Evolutionary conservation across 2,888 invertebrate genomes (phyloP).

Genomic region (Drosophila borealis): DNA sequence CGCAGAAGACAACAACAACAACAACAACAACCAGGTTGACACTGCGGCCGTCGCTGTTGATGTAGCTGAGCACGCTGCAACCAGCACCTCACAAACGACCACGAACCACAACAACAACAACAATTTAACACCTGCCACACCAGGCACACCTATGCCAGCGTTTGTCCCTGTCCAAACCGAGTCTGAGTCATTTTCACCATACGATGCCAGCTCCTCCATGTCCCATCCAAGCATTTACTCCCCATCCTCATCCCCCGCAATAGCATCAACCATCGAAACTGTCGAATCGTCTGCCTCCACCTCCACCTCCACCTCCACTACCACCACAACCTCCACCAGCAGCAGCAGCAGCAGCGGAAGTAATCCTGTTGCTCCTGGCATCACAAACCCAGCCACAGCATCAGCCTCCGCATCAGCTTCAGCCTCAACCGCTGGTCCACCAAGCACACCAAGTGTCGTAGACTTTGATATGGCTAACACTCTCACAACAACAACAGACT

Average conservation of each 20-base stretch:
- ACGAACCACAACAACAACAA: conserved; percentile 45
- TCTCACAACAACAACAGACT: conserved; percentile 46
- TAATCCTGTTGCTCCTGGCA: conserved; percentile 29
- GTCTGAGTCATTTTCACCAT: conserved; percentile 51
- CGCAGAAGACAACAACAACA: conserved; percentile 23
- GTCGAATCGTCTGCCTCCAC: conserved; percentile 43
- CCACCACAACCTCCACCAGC: conserved; percentile 9
- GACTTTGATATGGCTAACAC: conserved; percentile 57
- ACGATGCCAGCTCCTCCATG: conserved; percentile 49
- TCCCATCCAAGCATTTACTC: conserved; percentile 23
- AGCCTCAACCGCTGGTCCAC: conserved; percentile 12
- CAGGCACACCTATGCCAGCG: conserved; percentile 35
- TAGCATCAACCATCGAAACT: conserved; percentile 41
- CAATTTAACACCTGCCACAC: conserved; percentile 50
- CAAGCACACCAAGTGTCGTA: conserved; percentile 44
- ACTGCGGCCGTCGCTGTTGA: conserved; percentile 51
- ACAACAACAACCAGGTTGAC: conserved; percentile 54
- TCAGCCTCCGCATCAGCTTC: conserved; percentile 19
- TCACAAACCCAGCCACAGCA: conserved; percentile 19
- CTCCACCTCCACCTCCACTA: conserved; percentile 15
- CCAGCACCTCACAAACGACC: conserved; percentile 64
- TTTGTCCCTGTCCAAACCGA: conserved; percentile 28
- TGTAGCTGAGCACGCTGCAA: conserved; percentile 55
- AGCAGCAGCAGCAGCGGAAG: conserved; percentile 28
- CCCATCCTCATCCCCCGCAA: conserved; percentile 37